phyloP scores from a whole-genome alignment of 2,797 vertebrate species.

The Rhinella marina region DNA sequence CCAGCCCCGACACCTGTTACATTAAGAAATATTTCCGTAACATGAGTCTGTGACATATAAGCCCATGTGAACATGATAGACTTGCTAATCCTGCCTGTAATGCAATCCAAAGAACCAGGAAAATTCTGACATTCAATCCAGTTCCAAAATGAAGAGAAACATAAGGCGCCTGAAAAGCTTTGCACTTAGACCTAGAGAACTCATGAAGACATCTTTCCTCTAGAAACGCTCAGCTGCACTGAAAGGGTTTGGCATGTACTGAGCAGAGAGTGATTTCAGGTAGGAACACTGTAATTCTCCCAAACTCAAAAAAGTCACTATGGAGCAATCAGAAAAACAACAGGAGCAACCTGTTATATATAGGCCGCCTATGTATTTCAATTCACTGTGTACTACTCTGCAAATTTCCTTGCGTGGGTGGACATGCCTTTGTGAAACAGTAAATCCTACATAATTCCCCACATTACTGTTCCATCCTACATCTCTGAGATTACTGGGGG shows the following conservation, averaged over 20 bases:
- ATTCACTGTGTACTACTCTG: constrained; percentile 24
- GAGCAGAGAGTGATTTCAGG: constrained; percentile 10
- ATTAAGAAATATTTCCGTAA: constrained; percentile 32
- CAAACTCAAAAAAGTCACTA: constrained; percentile 24
- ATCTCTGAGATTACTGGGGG: neutral
- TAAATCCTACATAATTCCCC: constrained; percentile 31
- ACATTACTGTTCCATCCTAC: neutral
- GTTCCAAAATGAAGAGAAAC: neutral
- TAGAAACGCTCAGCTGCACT: neutral
- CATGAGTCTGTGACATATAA: constrained; percentile 31
- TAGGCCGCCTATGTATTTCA: constrained; percentile 11
- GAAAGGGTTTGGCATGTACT: neutral
- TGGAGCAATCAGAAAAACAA: constrained; percentile 17
- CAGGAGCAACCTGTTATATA: constrained; percentile 18
- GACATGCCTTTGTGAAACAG: constrained; percentile 9
- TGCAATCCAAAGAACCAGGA: constrained; percentile 30
- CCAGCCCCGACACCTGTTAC: constrained; percentile 36
- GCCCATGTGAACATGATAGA: constrained; percentile 23
- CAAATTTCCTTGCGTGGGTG: constrained; percentile 21
- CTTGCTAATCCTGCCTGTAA: constrained; percentile 31
- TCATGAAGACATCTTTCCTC: neutral
- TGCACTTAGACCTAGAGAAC: neutral
- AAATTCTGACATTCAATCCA: constrained; percentile 37
- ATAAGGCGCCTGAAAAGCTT: neutral
- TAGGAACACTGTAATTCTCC: constrained; percentile 40